Base-by-base conservation (phyloP, 1,140 invertebrate genomes). In the Ericerus pela region DNA sequence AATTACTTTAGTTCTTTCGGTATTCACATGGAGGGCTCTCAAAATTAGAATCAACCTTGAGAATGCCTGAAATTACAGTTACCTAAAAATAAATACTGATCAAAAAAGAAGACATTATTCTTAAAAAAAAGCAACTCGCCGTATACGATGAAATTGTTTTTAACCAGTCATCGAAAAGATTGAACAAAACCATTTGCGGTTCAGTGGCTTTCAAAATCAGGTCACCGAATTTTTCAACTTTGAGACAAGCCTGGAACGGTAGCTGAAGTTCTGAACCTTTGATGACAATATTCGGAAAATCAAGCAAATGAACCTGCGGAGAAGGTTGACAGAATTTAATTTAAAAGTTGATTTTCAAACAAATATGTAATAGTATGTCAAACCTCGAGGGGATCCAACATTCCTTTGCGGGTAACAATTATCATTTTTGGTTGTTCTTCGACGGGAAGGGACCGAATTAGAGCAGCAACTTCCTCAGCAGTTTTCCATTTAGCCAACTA, bases 401-500 rank as follows among this genome's bases (percentile, higher is more conserved):
- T 97, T 68, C 93, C 94, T 67, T 99, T 99, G 66, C 96, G 78
- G 0, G 96, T 99, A 14, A 99, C 96, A 71, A 99, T 99, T 67
- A 99, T 99, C 72, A 99, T 96, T 70, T 98, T 97, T 0, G 96
- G 96, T 69, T 99, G 96, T 76, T 99, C 96, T 75, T 99, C 96
- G 11, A 99, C 96, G 0, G 96, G 96, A 33, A 99, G 69, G 0
- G 96, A 99, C 51, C 96, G 79, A 81, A 99, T 99, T 51, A 99
- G 73, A 43, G 96, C 96, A 4, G 96, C 96, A 14, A 99, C 96
- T 87, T 99, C 96, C 75, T 99, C 96, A 51, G 96, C 96, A 6
- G 95, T 98, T 73, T 99, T 99, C 96, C 96, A 99, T 72, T 99
- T 99, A 1, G 96, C 96, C 27, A 57, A 57, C 55, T 55, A 53